Conservation (phyloP, 2,113 vertebrate genomes). For the Pygoscelis adeliae region DNA sequence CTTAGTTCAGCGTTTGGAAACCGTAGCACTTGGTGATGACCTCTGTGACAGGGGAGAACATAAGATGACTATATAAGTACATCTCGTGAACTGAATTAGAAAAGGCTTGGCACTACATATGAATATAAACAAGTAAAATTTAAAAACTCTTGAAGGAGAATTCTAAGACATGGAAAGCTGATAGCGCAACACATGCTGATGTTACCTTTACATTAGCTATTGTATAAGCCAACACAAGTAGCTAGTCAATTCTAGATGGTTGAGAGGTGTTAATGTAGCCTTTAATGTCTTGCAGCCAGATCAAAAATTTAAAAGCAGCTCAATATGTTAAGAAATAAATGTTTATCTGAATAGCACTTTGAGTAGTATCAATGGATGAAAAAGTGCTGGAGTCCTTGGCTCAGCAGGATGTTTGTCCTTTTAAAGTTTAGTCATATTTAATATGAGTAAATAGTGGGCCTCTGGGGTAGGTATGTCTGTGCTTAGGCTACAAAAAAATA, state of each 20-base stretch:
- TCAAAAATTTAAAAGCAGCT: neutral
- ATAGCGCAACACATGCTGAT: neutral
- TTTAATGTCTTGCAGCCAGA: neutral
- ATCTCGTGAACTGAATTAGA: neutral
- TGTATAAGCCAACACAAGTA: neutral
- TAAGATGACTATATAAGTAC: constrained; percentile 43
- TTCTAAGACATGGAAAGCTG: neutral
- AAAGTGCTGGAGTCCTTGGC: neutral
- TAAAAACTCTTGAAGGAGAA: neutral
- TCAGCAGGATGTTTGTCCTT: neutral
- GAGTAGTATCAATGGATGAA: neutral
- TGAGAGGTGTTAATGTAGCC: neutral
- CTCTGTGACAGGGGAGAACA: constrained; percentile 95
- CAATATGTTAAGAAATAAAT: neutral
- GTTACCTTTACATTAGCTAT: neutral
- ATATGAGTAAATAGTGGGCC: neutral
- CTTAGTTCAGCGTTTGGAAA: constrained; percentile 91
- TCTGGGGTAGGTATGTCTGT: neutral
- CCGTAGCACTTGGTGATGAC: constrained; percentile 89
- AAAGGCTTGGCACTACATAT: neutral
- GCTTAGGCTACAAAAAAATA: neutral
- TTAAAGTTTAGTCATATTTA: neutral
- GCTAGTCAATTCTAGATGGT: neutral
- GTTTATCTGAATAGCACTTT: neutral
- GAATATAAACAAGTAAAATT: neutral